A percentile compares a stretch with the other conserved stretches of the same genome.
These are phyloP conservation scores for Pristionchus fissidentatus DNA, from an alignment of 2,888 invertebrate genomes.

Conservation along the genomic window DNA sequence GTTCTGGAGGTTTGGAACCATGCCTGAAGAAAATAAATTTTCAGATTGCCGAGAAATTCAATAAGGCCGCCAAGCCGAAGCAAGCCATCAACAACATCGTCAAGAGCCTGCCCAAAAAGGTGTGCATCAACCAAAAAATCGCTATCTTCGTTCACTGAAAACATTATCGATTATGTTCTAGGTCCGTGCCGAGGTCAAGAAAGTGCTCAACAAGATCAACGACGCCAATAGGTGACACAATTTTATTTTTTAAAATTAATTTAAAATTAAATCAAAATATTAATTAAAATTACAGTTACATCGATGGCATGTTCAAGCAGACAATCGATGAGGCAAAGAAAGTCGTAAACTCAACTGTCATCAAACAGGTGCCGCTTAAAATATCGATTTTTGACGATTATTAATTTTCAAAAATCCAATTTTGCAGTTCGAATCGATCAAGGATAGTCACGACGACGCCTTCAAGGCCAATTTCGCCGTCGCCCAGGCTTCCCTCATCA, in stretches of 20 bases:
- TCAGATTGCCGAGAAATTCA: conserved; percentile 32
- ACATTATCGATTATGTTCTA: no score
- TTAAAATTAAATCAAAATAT: background rate
- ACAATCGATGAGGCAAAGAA: conserved; percentile 20
- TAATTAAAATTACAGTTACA: background rate
- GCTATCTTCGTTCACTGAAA: background rate
- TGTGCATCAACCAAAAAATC: background rate
- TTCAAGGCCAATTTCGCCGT: conserved; percentile 37
- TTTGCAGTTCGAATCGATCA: conserved; percentile 32
- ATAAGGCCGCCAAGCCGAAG: conserved; percentile 11
- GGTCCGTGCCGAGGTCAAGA: background rate
- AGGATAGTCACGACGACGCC: conserved; percentile 10
- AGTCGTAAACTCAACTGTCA: conserved; percentile 27
- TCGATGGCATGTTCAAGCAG: conserved; percentile 25
- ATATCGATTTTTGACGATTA: background rate
- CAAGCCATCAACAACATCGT: conserved; percentile 7
- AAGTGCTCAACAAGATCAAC: conserved; percentile 21
- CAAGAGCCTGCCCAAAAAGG: conserved; percentile 29
- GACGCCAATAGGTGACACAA: background rate
- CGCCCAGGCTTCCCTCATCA: conserved; percentile 8
- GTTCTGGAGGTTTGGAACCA: no score
- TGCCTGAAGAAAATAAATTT: background rate
- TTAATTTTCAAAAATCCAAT: no score
- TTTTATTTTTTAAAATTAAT: background rate
- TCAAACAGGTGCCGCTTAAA: background rate